Base-by-base conservation (phyloP, 2,113 vertebrate species). In the Nothocercus julius region DNA sequence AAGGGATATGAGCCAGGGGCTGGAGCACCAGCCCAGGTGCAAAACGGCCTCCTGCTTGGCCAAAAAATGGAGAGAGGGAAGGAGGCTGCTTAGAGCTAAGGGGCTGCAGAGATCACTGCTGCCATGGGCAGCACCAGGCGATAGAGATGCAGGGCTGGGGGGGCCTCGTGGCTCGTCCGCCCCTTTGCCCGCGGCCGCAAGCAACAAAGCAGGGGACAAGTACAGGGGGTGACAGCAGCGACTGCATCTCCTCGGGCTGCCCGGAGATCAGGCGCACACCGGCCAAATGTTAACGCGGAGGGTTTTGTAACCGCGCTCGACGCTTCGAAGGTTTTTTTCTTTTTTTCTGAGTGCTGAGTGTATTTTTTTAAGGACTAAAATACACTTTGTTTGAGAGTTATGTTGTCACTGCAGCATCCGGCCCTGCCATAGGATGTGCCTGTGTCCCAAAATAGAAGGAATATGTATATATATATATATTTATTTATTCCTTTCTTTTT, bases 371-470 rank as follows among this genome's bases (percentile, higher is more conserved):
- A 90, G 70, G 61, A 28, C 66, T 72, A 45, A 90, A 90, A 40
- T 28, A 86, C 13, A 51, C 56, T 75, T 44, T n/a, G 30, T 38
- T 72, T 9, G 83, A 82, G 62, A 6, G 34, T 58, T 64, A 42
- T 51, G 61, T 36, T 90, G 62, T 75, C 73, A 30, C 10, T 75
- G 47, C 61, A 51, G 73, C 3, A 3, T 89, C 88, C 0, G 9
- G 53, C 51, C 73, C 73, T 82, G 75, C 78, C 0, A 0, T 79
- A 83, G 73, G 77, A 93, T 14, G 16, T 69, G 44, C 19, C 15
- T 21, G 22, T 68, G n/a, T 75, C 90, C 45, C 90, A 76, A 62
- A 93, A 84, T 36, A 94, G 77, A 88, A 82, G n/a, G 32, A 36
- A 27, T 8, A 45, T 22, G 22, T 49, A 49, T 49, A 49, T 24